phyloP scores from a whole-genome alignment of 2,113 vertebrate genomes.

The Emydocephalus ijimae region DNA sequence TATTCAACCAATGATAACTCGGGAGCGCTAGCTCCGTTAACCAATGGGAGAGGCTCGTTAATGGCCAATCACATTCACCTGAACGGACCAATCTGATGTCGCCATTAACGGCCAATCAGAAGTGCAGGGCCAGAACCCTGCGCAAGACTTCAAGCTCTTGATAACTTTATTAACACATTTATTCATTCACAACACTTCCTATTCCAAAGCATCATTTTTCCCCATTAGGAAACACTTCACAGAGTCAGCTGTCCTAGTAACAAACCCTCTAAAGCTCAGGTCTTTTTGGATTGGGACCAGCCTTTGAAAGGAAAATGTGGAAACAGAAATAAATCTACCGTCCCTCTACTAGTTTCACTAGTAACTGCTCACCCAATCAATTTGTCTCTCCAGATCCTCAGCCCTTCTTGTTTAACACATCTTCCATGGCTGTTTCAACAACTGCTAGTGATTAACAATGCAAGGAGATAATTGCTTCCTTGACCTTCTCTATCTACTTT shows the following conservation, averaged over 20 bases:
- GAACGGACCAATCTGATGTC: too few species aligned
- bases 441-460: neutral
- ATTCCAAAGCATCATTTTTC: neutral
- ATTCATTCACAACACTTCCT: too few species aligned
- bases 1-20: too few species aligned
- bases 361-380: neutral
- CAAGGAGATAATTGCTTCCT: neutral
- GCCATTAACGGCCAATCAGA: too few species aligned
- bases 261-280: neutral
- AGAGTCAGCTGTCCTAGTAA: neutral
- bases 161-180: too few species aligned
- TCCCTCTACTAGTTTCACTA: neutral
- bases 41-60: too few species aligned
- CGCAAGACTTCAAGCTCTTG: too few species aligned
- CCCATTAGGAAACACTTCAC: neutral
- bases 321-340: neutral
- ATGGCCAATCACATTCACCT: too few species aligned
- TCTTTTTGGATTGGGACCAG: neutral
- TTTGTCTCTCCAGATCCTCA: neutral
- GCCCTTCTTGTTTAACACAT: neutral
- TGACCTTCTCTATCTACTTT: neutral
- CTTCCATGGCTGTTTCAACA: neutral
- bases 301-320: neutral
- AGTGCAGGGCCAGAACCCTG: too few species aligned
- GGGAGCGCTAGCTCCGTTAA: too few species aligned